Base-by-base conservation (phyloP, 2,888 invertebrate species). In the Watsonalla binaria region DNA sequence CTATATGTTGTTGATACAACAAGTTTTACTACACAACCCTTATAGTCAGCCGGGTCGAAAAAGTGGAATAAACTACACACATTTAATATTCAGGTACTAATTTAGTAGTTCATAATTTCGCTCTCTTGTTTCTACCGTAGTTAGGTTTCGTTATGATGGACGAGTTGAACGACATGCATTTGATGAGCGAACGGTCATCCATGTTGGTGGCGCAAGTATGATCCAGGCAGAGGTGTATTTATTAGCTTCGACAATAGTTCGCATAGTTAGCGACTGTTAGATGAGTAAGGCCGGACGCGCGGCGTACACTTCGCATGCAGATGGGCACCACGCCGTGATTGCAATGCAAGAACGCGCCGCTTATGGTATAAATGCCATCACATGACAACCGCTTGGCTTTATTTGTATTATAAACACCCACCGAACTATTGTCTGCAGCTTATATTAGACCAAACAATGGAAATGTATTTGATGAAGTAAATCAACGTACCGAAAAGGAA, bases 281-380 rank as follows among this genome's bases (percentile, higher is more conserved):
- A 84, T 85, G 87, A 86, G 86, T 85, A 86, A 82, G 78, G 82
- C 89, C 90, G 90, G 90, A 90, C 87, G 89, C 86, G 72, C 64
- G 66, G 71, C 70, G 68, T 74, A 76, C 79, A 66, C 66, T 70
- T 70, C 74, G 86, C 90, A 89, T 89, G 87, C 84, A 84, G 86
- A 88, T 88, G 79, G 76, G 71, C 71, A 65, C 61, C 60, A 63
- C 72, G 65, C 62, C 82, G 80, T 84, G 86, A 84, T 89, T 82
- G 86, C 85, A 81, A 89, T 89, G 80, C 88, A 77, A 84, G 86
- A 86, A 78, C 80, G 68, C 69, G 62, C 80, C 84, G 67, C 70
- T 78, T 86, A 84, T 83, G 88, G 89, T 84, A 87, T 86, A 84
- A 88, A 89, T 88, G 79, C 88, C 89, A 83, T 86, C 82, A 82